Evolutionary conservation across 2,113 vertebrate genomes (phyloP).

Genomic region (Austrofundulus limnaeus): DNA sequence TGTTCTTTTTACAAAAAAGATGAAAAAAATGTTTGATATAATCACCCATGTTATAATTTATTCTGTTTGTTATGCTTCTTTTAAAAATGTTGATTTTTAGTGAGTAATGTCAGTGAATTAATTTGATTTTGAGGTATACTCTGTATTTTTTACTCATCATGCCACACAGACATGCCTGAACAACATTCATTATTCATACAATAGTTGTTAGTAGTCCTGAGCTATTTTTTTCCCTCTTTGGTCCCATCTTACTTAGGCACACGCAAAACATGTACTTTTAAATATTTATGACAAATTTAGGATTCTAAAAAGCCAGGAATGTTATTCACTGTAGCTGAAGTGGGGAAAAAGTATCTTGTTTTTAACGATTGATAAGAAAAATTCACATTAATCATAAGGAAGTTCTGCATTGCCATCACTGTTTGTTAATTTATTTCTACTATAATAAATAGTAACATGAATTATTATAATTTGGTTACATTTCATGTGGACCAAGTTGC

Average conservation of each 20-base stretch:
- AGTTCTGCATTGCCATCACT: no score
- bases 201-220: background rate
- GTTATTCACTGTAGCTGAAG: no score
- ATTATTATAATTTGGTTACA: background rate
- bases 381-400: no score
- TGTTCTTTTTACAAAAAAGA: no score
- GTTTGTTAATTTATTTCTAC: no score
- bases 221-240: background rate
- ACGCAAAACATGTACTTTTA: no score
- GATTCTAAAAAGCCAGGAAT: no score
- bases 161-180: background rate
- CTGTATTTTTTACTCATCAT: constrained; percentile 5
- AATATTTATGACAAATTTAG: no score
- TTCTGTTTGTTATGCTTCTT: background rate
- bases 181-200: constrained; percentile 19
- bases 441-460: no score
- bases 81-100: background rate
- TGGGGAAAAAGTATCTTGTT: no score
- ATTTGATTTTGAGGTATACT: background rate
- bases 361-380: no score
- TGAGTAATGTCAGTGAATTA: background rate
- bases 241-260: background rate
- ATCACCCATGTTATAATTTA: background rate
- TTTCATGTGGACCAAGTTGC: background rate
- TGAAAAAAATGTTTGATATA: no score